phyloP scores from a whole-genome alignment of 2,888 invertebrate species.

The Tenthredo notha region DNA sequence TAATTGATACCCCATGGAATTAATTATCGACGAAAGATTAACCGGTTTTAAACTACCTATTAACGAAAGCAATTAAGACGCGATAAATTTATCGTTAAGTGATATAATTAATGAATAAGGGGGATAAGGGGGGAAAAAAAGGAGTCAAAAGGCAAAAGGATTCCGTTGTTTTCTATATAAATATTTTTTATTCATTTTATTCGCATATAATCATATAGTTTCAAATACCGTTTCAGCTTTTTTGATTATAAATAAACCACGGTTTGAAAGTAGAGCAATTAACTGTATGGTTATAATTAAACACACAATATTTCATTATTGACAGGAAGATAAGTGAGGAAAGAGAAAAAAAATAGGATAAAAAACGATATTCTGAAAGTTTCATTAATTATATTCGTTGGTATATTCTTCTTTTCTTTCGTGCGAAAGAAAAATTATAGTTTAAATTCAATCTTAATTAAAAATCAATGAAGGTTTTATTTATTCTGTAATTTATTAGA shows the following conservation, averaged over 20 bases:
- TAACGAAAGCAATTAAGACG: constrained; percentile 8
- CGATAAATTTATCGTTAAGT: constrained; percentile 8
- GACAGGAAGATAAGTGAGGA: neutral
- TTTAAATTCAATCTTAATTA: neutral
- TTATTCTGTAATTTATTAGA: neutral
- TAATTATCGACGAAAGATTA: constrained; percentile 33
- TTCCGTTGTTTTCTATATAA: neutral
- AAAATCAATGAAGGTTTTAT: neutral
- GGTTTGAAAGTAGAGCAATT: neutral
- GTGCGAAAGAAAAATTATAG: neutral
- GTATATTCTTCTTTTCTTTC: too few species aligned
- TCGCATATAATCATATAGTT: neutral
- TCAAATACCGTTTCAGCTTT: neutral
- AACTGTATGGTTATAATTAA: neutral
- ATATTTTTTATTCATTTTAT: neutral
- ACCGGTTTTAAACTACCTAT: neutral
- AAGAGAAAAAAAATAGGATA: neutral
- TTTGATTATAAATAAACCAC: neutral
- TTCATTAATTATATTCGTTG: neutral
- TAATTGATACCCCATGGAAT: constrained; percentile 33
- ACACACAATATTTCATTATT: neutral
- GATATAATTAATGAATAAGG: neutral
- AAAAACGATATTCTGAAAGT: neutral
- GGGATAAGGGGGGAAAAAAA: too few species aligned
- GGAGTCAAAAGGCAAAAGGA: neutral